Base-by-base conservation (phyloP, 2,888 invertebrate species). In the Uropetala carovei region DNA sequence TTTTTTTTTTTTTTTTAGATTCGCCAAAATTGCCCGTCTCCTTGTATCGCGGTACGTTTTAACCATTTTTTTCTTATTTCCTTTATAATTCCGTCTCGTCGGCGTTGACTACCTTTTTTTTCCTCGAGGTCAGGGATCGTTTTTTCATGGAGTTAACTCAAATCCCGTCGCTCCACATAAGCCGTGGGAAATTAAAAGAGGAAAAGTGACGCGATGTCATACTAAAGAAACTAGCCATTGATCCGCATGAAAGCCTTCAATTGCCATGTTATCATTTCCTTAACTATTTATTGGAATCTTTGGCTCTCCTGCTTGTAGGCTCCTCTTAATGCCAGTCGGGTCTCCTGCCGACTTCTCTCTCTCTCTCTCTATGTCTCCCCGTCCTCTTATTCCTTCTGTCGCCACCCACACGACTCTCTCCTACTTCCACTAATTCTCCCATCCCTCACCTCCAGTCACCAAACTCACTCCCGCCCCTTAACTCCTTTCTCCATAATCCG, bases 401-500 rank as follows among this genome's bases (percentile, higher is more conserved):
- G 8, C 83, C 18, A 3, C n/a, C 56, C 83, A 9, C 5, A 9
- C 10, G 18, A 43, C 57, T 18, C 57, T 56, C 18, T n/a, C n/a
- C n/a, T 57, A 43, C 10, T 58, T 58, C 58, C 43, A 43, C 82
- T 58, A 58, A 57, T 58, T 58, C 18, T 58, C 85, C 58, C 85
- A 18, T 27, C 22, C 68, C n/a, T 22, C 68, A 68, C 27, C 75
- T 75, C 75, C 7, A 27, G 27, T 75, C 75, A 43, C 86, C 86
- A 56, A n/a, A n/a, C 18, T 22, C 75, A 10, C 75, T 16, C 22
- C 43, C 68, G 14, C 56, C 18, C 83, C 16, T 16, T 27, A 30
- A 16, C 43, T 18, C 16, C 82, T 83, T 83, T 68, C 60, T 59
- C 89, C 89, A 64, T 89, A 68, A 89, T 89, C 89, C 89, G n/a